Conservation (phyloP, 2,797 vertebrate genomes). For the Psittacula derbiana region DNA sequence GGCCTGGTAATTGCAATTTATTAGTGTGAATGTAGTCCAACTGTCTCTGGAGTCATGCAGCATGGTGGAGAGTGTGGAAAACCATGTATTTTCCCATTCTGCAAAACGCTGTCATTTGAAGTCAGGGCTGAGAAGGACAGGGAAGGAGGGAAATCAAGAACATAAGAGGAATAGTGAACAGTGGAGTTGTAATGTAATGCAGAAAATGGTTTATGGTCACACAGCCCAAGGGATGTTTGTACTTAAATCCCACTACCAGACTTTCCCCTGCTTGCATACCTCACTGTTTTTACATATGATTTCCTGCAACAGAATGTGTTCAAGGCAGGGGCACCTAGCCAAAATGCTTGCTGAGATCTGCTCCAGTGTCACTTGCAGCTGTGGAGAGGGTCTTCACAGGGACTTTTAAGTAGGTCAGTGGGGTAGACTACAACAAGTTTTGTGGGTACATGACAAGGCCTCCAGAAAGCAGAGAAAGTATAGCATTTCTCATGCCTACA, state of each 20-base stretch:
- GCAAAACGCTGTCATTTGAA: background rate
- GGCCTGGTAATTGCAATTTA: background rate
- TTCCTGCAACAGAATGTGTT: background rate
- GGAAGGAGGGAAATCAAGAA: background rate
- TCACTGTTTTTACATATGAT: background rate
- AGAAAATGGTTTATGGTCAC: background rate
- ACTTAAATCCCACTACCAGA: background rate
- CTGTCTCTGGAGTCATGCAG: background rate
- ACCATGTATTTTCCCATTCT: background rate
- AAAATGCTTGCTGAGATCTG: background rate
- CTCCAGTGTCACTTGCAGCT: background rate
- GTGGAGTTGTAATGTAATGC: background rate
- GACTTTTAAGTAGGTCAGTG: background rate
- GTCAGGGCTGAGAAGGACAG: background rate
- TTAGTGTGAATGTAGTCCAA: background rate
- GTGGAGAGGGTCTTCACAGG: background rate
- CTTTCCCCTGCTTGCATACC: background rate
- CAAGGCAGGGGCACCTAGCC: background rate
- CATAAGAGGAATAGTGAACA: background rate
- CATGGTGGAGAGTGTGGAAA: background rate
- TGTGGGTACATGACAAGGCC: background rate
- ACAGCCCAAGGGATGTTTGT: background rate
- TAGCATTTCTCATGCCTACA: background rate
- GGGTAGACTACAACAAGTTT: background rate
- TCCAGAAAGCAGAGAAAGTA: background rate